A percentile compares a stretch with the other conserved stretches of the same genome.
Conservation (phyloP, 1,140 invertebrate genomes). For the Uloborus diversus region DNA sequence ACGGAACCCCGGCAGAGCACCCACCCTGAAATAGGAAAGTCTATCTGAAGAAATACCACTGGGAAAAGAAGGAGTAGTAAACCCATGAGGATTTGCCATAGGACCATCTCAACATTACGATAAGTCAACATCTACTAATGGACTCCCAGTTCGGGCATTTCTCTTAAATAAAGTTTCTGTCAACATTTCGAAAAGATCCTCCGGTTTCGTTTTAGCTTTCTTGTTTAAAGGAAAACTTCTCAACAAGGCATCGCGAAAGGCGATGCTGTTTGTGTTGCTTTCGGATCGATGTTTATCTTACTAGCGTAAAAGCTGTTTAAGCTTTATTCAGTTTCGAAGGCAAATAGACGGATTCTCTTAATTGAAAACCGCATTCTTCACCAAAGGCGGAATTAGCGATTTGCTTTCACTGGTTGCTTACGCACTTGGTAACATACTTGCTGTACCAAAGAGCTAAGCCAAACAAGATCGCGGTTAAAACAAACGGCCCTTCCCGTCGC, state of each 20-base stretch:
- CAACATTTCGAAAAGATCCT: conserved; percentile 55
- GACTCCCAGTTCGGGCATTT: conserved; percentile 36
- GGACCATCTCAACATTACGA: conserved; percentile 40
- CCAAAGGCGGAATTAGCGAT: conserved; percentile 48
- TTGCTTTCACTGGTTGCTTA: conserved; percentile 54
- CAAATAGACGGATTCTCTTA: conserved; percentile 48
- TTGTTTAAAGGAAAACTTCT: conserved; percentile 45
- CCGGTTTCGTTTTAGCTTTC: conserved; percentile 47
- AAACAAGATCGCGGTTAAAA: conserved; percentile 49
- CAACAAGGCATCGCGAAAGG: conserved; percentile 33
- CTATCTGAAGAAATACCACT: neutral
- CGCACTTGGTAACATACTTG: conserved; percentile 52
- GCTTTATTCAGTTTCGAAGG: conserved; percentile 50
- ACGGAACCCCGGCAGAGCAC: neutral
- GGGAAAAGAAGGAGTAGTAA: conserved; percentile 16
- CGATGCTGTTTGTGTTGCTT: conserved; percentile 49
- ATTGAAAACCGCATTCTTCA: conserved; percentile 54
- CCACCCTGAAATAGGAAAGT: neutral
- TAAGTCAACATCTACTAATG: conserved; percentile 54
- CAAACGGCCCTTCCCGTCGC: conserved; percentile 27
- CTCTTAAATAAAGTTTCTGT: conserved; percentile 56
- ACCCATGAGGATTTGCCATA: neutral
- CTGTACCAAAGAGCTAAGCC: conserved; percentile 43
- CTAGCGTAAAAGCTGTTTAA: conserved; percentile 49
- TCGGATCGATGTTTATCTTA: conserved; percentile 50